Conservation (phyloP, 2,113 vertebrate species). For the Engraulis encrasicolus region DNA sequence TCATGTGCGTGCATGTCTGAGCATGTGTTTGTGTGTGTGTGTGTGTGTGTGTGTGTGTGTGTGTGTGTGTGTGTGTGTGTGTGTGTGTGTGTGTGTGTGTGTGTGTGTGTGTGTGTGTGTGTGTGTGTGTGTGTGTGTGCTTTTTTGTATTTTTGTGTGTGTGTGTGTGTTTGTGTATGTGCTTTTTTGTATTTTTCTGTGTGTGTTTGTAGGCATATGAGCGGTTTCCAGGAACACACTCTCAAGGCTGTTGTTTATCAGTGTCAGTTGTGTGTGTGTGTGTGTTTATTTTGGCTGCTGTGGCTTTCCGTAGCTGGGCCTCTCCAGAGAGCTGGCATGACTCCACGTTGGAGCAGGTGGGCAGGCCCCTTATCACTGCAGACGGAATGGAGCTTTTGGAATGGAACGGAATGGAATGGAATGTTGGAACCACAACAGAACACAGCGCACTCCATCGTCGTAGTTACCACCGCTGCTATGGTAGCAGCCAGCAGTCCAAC, state of each 20-base stretch:
- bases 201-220: too few species aligned
- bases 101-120: not conserved
- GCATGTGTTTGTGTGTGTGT: too few species aligned
- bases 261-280: not conserved
- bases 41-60: not conserved
- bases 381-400: too few species aligned
- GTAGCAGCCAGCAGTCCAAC: not conserved
- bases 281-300: not conserved
- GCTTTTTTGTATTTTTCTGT: not conserved
- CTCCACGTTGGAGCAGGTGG: not conserved
- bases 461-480: not conserved
- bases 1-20: not conserved
- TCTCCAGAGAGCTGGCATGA: not conserved
- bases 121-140: not conserved
- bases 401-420: not conserved
- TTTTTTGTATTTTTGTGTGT: too few species aligned
- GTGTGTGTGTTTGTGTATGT: too few species aligned
- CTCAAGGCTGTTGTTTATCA: not conserved
- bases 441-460: not conserved
- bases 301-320: not conserved
- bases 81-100: not conserved
- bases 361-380: too few species aligned
- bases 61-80: not conserved
- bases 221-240: slow-evolving; percentile 12
- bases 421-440: slow-evolving; percentile 39